Percentiles rank a stretch among this genome's conserved stretches.
Conservation (phyloP, 2,113 vertebrate species). For the Empidonax alnorum region DNA sequence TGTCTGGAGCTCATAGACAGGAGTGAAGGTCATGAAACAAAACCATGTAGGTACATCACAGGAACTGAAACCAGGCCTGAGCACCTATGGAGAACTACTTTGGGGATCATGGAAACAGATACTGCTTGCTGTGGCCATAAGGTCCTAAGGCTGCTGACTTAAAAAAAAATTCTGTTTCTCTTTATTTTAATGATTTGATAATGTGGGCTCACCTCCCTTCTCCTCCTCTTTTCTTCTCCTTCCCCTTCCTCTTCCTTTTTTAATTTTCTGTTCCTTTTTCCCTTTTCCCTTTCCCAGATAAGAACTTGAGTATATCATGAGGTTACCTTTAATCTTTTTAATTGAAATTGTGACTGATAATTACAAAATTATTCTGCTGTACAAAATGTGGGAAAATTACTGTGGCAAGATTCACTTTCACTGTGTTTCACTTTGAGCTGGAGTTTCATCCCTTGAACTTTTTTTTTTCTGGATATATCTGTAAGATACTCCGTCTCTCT, state of each 20-base stretch:
- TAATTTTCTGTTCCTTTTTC: not conserved
- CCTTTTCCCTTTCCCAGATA: not conserved
- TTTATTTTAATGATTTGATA: not conserved
- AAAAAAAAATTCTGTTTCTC: not conserved
- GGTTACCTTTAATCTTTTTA: slow-evolving; percentile 14
- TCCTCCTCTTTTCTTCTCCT: too few relatives aligned
- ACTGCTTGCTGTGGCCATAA: not conserved
- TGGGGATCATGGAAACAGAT: not conserved
- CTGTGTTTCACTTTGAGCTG: not conserved
- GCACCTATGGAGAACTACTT: not conserved
- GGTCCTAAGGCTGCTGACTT: not conserved
- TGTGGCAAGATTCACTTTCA: not conserved
- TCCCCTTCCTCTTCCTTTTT: too few relatives aligned
- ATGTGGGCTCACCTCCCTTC: not conserved
- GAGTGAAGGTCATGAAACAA: rapidly evolving
- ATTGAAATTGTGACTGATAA: not conserved
- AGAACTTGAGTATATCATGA: not conserved
- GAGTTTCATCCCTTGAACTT: not conserved
- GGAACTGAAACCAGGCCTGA: not conserved
- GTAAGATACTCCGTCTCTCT: not conserved
- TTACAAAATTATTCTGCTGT: not conserved
- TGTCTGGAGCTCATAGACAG: not conserved
- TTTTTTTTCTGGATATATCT: not conserved
- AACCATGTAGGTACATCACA: rapidly evolving
- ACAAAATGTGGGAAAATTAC: not conserved